Base-by-base conservation (phyloP, 2,113 vertebrate genomes). In the Nestor notabilis region DNA sequence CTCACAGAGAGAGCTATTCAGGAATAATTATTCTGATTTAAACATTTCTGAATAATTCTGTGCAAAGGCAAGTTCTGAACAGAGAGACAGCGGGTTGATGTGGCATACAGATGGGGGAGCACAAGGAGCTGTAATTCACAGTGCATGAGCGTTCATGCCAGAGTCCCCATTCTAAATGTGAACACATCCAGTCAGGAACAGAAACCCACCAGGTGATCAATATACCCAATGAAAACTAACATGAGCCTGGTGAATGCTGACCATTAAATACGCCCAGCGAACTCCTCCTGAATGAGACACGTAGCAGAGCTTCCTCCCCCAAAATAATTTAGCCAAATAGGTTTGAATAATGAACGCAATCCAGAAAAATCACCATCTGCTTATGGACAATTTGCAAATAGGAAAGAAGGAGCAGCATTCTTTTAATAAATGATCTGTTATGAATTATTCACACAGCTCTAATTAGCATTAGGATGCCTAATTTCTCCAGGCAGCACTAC, bases 1-100 rank as follows among this genome's bases (percentile, higher is more conserved):
- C 85, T 96, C 90, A 58, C 90, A 86, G 94, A 93, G 93, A 90
- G 84, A 46, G 90, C 93, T 95, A 72, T 95, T 95, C 92, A 93
- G 87, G 95, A 96, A 94, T 95, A 96, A 96, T 94, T 96, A 95
- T 96, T 97, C 95, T 70, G 95, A 85, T 96, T 95, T 96, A 94
- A 96, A 95, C 87, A 83, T 95, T 96, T 95, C 95, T 94, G 92
- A 95, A 90, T 93, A 96, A 93, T 77, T 93, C 70, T 29, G 46
- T 79, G 90, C 71, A 66, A 55, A 95, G 46, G 81, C 86, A 80
- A 82, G 89, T 41, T 90, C 80, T 79, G 93, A 95, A 8, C 35
- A 46, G 79, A 83, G 82, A 93, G 85, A 13, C 87, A 68, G 95
- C 8, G 13, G 83, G 90, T 47, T 79, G 95, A 83, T 84, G 74